These are phyloP conservation scores for Vombatus ursinus DNA, from an alignment of 2,113 vertebrate genomes.

Conservation along the genomic window DNA sequence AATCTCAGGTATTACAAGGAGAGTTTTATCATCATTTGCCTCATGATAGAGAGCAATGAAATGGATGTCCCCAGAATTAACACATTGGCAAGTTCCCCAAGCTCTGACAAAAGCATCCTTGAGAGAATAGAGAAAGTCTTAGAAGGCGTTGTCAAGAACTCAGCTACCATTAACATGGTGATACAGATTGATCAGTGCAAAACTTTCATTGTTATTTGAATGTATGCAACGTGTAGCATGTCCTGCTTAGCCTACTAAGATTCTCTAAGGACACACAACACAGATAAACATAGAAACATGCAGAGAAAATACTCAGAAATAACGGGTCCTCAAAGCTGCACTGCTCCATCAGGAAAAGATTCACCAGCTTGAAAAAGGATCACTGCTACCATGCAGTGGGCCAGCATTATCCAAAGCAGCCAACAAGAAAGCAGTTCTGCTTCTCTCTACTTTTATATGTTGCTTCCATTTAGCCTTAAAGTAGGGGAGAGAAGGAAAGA, in stretches of 20 bases:
- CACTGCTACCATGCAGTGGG: too few relatives aligned
- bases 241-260: neutral
- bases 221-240: neutral
- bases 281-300: neutral
- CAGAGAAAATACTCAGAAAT: too few relatives aligned
- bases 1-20: constrained; percentile 91
- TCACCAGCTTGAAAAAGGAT: too few relatives aligned
- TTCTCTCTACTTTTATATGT: too few relatives aligned
- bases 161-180: neutral
- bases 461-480: too few relatives aligned
- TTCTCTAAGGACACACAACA: neutral
- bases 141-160: neutral
- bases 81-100: neutral
- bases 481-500: too few relatives aligned
- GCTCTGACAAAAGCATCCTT: neutral
- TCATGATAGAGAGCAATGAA: neutral
- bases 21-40: neutral
- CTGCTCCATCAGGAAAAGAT: too few relatives aligned
- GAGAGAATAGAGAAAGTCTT: neutral
- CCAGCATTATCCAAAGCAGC: too few relatives aligned
- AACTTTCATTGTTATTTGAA: neutral
- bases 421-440: too few relatives aligned
- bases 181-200: neutral
- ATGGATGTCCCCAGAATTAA: neutral
- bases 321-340: too few relatives aligned